Percentiles rank a stretch among this genome's conserved stretches.
These are phyloP conservation scores for Rhea pennata DNA, from an alignment of 2,113 vertebrate genomes.

Conservation along the genomic window DNA sequence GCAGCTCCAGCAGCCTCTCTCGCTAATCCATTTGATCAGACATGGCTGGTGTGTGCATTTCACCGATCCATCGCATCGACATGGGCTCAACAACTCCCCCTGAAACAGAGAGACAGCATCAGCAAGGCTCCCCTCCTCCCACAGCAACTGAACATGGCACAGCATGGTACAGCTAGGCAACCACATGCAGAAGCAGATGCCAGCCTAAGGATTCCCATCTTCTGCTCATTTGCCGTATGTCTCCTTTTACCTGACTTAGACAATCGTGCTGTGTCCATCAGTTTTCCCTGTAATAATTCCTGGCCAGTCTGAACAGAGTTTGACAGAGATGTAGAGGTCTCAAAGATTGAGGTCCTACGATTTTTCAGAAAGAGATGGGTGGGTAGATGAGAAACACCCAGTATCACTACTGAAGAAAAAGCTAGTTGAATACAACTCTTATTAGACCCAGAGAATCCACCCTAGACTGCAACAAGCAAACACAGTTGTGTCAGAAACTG, in stretches of 20 bases:
- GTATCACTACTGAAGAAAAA: not conserved
- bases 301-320: not conserved
- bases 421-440: not conserved
- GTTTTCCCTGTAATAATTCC: not conserved
- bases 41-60: conserved; percentile 98
- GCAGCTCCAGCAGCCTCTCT: conserved; percentile 98
- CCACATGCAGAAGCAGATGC: not conserved
- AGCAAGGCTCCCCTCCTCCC: not conserved
- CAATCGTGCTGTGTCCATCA: not conserved
- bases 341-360: not conserved
- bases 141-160: accelerated
- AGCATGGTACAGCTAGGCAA: accelerated
- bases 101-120: conserved; percentile 66
- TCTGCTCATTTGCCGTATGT: not conserved
- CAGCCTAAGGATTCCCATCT: not conserved
- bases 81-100: conserved; percentile 97
- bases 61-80: conserved; percentile 94
- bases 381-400: not conserved
- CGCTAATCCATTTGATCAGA: conserved; percentile 99
- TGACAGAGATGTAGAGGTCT: not conserved
- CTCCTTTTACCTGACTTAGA: not conserved
- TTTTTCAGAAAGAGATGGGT: not conserved
- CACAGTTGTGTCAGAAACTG: not conserved
- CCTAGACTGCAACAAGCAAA: not conserved
- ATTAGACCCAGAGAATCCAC: not conserved